These are phyloP conservation scores for Neoarius graeffei DNA, from an alignment of 2,113 vertebrate species.

Conservation along the genomic window DNA sequence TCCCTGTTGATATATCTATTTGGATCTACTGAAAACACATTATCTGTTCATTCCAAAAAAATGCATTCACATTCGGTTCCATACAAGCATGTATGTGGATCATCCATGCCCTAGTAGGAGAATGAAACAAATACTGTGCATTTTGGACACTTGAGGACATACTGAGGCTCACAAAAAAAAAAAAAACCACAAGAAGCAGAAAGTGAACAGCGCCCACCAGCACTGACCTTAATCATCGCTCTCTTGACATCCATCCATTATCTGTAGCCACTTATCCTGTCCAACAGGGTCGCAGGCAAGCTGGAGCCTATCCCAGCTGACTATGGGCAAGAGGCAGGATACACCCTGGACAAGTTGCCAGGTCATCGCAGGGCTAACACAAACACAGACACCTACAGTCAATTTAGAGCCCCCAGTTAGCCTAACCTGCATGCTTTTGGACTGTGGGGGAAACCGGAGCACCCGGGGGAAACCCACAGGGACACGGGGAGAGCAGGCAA, in stretches of 20 bases:
- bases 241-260: neutral
- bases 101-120: neutral
- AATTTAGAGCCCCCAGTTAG: too few relatives aligned
- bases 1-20: neutral
- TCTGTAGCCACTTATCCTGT: too few relatives aligned
- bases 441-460: too few relatives aligned
- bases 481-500: too few relatives aligned
- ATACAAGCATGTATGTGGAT: neutral
- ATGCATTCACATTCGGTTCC: neutral
- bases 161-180: neutral
- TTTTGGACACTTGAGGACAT: neutral
- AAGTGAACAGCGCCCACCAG: neutral
- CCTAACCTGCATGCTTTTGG: too few relatives aligned
- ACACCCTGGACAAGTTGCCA: too few relatives aligned
- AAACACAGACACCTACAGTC: too few relatives aligned
- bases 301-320: too few relatives aligned
- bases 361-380: too few relatives aligned
- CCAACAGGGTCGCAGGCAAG: too few relatives aligned
- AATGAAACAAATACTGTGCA: neutral
- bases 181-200: neutral
- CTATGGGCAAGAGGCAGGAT: too few relatives aligned
- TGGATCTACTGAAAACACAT: neutral
- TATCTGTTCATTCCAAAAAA: neutral
- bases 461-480: too few relatives aligned
- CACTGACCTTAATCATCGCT: neutral